Percentiles rank a stretch among this genome's conserved stretches.
These are phyloP conservation scores for Heptranchias perlo DNA, from an alignment of 2,113 vertebrate species.

Conservation along the genomic window DNA sequence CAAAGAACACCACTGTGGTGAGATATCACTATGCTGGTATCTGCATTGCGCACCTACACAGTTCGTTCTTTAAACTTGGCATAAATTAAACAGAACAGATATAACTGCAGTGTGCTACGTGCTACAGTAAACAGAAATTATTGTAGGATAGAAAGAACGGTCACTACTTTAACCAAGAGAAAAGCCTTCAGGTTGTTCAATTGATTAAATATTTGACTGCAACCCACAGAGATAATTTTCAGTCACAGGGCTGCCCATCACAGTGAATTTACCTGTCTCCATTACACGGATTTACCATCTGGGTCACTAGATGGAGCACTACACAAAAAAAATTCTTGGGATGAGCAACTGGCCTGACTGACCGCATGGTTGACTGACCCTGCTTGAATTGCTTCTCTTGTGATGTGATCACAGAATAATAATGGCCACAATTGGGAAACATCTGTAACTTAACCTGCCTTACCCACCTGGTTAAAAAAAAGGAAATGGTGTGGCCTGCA, in stretches of 20 bases:
- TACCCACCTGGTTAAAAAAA: not conserved
- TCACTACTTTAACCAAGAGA: not conserved
- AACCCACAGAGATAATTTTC: not conserved
- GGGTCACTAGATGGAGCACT: not conserved
- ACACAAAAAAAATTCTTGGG: not conserved
- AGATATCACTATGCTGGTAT: not conserved
- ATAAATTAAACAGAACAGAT: slow-evolving; percentile 3
- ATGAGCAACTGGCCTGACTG: not conserved
- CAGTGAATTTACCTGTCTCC: not conserved
- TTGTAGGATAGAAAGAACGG: not conserved
- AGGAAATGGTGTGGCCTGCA: not conserved
- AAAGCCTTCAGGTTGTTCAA: not conserved
- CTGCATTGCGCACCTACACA: not conserved
- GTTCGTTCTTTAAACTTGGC: not conserved
- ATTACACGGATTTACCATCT: not conserved
- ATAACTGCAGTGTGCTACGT: not conserved
- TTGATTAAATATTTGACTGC: not conserved
- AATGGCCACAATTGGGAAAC: not conserved
- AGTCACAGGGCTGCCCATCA: not conserved
- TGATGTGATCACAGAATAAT: not conserved
- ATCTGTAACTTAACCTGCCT: not conserved
- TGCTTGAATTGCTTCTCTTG: not conserved
- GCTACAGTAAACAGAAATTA: not conserved
- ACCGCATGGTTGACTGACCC: not conserved
- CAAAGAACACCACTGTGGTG: not conserved